A percentile compares a stretch with the other conserved stretches of the same genome.
Conservation (phyloP, 1,140 invertebrate species). For the Trichonephila clavata region DNA sequence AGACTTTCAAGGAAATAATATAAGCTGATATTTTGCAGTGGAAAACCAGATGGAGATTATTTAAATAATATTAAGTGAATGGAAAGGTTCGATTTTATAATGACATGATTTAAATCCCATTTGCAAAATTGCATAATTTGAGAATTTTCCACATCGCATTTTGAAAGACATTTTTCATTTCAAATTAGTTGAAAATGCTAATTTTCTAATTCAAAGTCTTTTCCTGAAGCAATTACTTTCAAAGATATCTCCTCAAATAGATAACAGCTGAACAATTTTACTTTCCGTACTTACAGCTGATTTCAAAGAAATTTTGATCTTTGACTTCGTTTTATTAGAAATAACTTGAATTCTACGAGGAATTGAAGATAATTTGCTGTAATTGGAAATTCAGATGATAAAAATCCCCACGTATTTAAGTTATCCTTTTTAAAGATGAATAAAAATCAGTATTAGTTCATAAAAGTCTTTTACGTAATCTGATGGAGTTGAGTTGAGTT, state of each 20-base stretch:
- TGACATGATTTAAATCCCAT: too few relatives aligned
- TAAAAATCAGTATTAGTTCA: too few relatives aligned
- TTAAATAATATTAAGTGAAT: too few relatives aligned
- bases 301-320: not conserved
- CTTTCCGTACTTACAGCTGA: not conserved
- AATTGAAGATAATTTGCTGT: not conserved
- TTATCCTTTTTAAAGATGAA: not conserved
- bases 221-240: not conserved
- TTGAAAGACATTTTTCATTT: not conserved
- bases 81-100: too few relatives aligned
- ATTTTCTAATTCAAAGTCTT: not conserved
- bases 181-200: not conserved
- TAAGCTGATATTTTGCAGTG: too few relatives aligned
- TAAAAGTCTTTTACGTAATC: too few relatives aligned
- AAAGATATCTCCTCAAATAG: not conserved
- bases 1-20: too few relatives aligned
- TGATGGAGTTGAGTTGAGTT: too few relatives aligned
- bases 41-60: too few relatives aligned
- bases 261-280: not conserved
- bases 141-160: too few relatives aligned
- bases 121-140: too few relatives aligned
- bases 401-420: not conserved
- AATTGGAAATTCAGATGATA: not conserved
- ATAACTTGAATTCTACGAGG: not conserved
- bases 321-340: not conserved